These are phyloP conservation scores for Monomorium pharaonis DNA, from an alignment of 1,140 invertebrate species.

Conservation along the genomic window DNA sequence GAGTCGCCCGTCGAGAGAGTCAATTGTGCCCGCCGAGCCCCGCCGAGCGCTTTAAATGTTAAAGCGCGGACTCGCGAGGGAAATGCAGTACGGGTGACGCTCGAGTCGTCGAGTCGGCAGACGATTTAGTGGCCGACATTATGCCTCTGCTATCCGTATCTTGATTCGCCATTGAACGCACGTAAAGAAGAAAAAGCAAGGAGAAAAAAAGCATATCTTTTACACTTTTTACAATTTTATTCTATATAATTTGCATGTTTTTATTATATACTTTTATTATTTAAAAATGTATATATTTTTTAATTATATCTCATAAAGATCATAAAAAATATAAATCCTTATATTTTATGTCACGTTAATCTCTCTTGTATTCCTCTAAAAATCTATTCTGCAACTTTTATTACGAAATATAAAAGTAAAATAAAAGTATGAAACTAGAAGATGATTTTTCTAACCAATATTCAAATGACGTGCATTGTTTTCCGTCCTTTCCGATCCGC, in stretches of 20 bases:
- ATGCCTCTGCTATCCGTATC: background rate
- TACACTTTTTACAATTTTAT: background rate
- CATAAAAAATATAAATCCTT: background rate
- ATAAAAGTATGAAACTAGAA: background rate
- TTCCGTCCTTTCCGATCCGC: conserved; percentile 21
- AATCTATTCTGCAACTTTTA: background rate
- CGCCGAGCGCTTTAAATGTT: conserved; percentile 40
- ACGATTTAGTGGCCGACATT: background rate
- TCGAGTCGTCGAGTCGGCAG: background rate
- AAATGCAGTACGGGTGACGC: conserved; percentile 15
- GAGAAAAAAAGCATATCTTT: background rate
- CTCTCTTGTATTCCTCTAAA: background rate
- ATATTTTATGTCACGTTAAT: background rate
- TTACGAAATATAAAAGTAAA: background rate
- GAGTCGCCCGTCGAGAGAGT: conserved; percentile 51
- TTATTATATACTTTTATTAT: background rate
- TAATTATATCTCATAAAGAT: background rate
- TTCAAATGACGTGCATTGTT: background rate
- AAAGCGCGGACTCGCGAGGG: background rate
- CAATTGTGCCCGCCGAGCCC: conserved; percentile 32
- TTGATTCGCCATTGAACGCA: background rate
- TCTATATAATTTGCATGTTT: background rate
- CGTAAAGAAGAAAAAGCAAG: background rate
- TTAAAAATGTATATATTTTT: background rate
- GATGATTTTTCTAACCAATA: background rate